Conservation (phyloP, 2,888 invertebrate genomes). For the Furcula furcula region DNA sequence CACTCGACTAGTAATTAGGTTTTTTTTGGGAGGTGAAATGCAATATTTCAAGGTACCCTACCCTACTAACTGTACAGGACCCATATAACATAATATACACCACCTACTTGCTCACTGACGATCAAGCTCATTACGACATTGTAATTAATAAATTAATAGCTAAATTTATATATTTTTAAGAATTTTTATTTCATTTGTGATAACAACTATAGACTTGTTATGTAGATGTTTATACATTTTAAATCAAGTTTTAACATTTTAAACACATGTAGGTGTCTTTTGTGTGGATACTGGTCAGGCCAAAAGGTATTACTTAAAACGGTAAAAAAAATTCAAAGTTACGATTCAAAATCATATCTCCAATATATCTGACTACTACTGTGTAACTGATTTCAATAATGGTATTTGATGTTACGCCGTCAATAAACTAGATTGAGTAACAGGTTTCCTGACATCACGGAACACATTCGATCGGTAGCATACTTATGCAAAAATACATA, state of each 20-base stretch:
- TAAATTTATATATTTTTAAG: neutral
- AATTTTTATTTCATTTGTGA: neutral
- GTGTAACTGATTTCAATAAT: too few relatives aligned
- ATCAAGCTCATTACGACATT: neutral
- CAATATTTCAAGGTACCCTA: conserved; percentile 20
- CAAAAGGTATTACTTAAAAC: too few relatives aligned
- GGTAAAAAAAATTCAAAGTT: too few relatives aligned
- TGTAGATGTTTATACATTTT: conserved; percentile 1
- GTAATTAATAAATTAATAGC: neutral
- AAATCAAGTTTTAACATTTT: too few relatives aligned
- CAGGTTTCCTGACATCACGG: conserved; percentile 11
- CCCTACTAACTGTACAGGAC: conserved; percentile 5
- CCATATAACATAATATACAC: conserved; percentile 1
- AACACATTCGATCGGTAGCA: conserved; percentile 26
- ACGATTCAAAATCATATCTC: too few relatives aligned
- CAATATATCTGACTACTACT: too few relatives aligned
- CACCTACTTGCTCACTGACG: neutral
- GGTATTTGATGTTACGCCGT: too few relatives aligned
- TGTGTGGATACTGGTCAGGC: too few relatives aligned
- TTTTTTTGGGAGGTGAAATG: conserved; percentile 45
- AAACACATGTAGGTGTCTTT: too few relatives aligned
- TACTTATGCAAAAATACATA: conserved; percentile 62
- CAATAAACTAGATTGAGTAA: too few relatives aligned
- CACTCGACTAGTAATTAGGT: conserved; percentile 64
- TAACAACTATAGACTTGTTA: neutral